Conservation (phyloP, 2,888 invertebrate genomes). For the Teleogryllus oceanicus region DNA sequence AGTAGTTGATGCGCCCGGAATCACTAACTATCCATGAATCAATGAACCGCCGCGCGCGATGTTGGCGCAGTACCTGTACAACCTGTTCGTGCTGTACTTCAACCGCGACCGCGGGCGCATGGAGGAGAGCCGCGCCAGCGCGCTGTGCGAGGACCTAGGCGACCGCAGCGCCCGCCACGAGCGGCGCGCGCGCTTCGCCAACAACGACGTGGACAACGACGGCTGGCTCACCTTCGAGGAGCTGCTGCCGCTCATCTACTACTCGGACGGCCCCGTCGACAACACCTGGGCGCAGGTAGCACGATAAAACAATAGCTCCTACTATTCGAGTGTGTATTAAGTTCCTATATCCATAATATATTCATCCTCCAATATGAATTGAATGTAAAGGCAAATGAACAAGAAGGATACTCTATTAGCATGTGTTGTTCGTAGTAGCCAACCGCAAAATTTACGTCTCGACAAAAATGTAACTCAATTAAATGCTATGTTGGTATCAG, state of each 20-base stretch:
- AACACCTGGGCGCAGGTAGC: not conserved
- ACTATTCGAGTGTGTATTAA: too few species aligned
- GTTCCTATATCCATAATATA: too few species aligned
- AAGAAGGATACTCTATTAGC: too few species aligned
- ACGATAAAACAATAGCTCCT: too few species aligned
- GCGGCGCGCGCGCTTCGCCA: not conserved
- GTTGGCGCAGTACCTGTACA: not conserved
- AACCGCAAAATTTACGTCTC: too few species aligned
- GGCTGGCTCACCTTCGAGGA: constrained; percentile 1
- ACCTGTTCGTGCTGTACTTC: constrained; percentile 1
- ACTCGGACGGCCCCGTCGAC: not conserved
- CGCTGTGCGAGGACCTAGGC: not conserved
- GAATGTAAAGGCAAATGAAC: too few species aligned
- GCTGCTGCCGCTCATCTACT: not conserved
- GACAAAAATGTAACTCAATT: too few species aligned
- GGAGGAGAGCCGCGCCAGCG: not conserved
- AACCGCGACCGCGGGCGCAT: not conserved
- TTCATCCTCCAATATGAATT: too few species aligned
- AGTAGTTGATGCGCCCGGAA: too few species aligned
- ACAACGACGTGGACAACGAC: not conserved
- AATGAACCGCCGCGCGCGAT: not conserved
- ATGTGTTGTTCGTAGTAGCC: too few species aligned
- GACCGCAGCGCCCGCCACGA: not conserved
- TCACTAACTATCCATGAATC: too few species aligned
- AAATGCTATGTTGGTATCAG: too few species aligned